Evolutionary conservation across 2,888 invertebrate genomes (phyloP), one percentile per base, ranked within the genome.

Genomic region (Tridacna crocea): DNA sequence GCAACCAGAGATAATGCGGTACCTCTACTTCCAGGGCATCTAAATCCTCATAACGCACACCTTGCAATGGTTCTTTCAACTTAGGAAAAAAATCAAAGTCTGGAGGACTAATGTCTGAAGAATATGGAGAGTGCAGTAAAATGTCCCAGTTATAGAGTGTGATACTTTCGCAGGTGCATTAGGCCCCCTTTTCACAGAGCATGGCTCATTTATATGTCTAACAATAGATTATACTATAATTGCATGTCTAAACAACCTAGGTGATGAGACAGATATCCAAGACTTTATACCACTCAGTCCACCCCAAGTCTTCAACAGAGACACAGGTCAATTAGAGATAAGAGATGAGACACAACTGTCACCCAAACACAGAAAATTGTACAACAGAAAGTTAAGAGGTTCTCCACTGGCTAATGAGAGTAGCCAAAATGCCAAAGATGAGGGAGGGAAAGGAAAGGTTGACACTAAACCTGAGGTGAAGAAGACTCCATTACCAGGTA

Each of bases 251-350:
- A 36, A 36, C 36, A 4, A 36, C 36, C 36, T 72, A 92, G 92
- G 92, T 72, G 87, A 90, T 58, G 92, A 90, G 55, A 75, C 88
- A n/a, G 88, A 90, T 15, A 83, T 91, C 4, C 87, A 80, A 26
- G 89, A 90, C 63, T 82, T 89, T 74, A 78, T 92, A 48, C 92
- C 92, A 0, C 73, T 88, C 27, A 90, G 91, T 4, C 92, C 92
- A 22, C 87, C 85, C 13, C 83, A 89, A 65, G 85, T 85, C 36
- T 88, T 88, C 68, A 88, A 88, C 68, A 72, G 85, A 24, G 88
- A 89, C 27, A 89, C 84, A n/a, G 90, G 91, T 24, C 87, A 88
- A 46, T 82, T 91, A 36, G 87, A 87, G 70, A 75, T 88, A n/a
- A 75, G 83, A 46, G 84, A 83, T 68, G 87, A 88, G 58, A 84